phyloP scores from a whole-genome alignment of 2,113 vertebrate genomes.

The Nycticebus coucang region DNA sequence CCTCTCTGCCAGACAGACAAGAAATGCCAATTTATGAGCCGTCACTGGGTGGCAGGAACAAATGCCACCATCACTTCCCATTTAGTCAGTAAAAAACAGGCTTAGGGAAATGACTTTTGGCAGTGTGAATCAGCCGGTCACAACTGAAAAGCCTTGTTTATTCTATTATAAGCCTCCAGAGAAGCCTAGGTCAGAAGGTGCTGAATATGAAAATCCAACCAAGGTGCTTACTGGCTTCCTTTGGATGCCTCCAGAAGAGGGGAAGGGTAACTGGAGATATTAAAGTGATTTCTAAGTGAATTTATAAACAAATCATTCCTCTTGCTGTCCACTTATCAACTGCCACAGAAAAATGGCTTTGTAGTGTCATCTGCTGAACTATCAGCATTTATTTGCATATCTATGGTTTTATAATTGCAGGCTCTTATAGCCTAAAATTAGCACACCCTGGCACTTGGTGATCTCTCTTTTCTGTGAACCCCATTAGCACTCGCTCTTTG shows the following conservation, averaged over 20 bases:
- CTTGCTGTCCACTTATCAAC: slow-evolving; percentile 46
- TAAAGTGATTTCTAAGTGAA: slow-evolving; percentile 47
- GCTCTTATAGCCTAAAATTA: slow-evolving; percentile 63
- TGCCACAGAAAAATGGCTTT: slow-evolving; percentile 53
- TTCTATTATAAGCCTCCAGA: neutral
- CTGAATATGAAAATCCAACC: slow-evolving; percentile 23
- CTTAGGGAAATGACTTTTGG: neutral
- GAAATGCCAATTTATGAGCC: slow-evolving; percentile 11
- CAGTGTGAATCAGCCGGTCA: slow-evolving; percentile 10
- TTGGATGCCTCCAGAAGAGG: neutral
- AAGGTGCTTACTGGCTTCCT: neutral
- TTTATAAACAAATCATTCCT: slow-evolving; percentile 68
- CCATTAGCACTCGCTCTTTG: slow-evolving; percentile 62
- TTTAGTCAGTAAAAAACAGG: slow-evolving; percentile 1
- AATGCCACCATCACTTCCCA: slow-evolving; percentile 13
- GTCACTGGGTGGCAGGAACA: slow-evolving; percentile 51
- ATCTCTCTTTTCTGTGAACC: slow-evolving; percentile 61
- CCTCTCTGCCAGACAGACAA: neutral
- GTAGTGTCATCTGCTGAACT: slow-evolving; percentile 13
- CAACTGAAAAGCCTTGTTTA: neutral
- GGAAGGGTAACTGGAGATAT: neutral
- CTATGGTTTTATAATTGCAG: slow-evolving; percentile 67
- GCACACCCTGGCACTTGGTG: slow-evolving; percentile 28
- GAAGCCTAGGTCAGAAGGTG: neutral
- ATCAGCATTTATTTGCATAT: slow-evolving; percentile 72